Evolutionary conservation across 2,888 invertebrate species (phyloP).

Genomic region (Apantesis nais): DNA sequence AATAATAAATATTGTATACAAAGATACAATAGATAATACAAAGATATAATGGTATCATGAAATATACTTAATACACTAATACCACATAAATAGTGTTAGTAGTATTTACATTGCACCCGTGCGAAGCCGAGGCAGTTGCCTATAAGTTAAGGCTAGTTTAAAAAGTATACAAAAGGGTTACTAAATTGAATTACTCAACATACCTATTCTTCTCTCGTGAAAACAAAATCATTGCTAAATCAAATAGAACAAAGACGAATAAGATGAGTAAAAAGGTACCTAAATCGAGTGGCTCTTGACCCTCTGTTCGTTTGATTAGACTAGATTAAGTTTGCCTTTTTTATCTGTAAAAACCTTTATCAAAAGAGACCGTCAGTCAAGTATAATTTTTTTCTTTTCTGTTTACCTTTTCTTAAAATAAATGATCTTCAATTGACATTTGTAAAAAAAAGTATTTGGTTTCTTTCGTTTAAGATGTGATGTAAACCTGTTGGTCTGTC

Average conservation of each 20-base stretch:
- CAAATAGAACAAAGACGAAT: slow-evolving; percentile 8
- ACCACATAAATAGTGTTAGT: no score
- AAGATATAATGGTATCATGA: no score
- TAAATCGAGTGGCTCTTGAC: slow-evolving; percentile 15
- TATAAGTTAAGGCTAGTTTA: not conserved
- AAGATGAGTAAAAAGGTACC: slow-evolving; percentile 9
- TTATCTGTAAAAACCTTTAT: slow-evolving; percentile 34
- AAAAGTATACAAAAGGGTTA: not conserved
- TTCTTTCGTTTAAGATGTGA: not conserved
- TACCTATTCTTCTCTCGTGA: not conserved
- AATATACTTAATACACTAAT: no score
- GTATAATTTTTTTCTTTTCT: slow-evolving; percentile 28
- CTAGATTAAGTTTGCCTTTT: slow-evolving; percentile 35
- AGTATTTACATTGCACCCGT: no score
- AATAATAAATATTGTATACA: no score
- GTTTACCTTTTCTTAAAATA: slow-evolving; percentile 10
- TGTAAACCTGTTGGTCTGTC: no score
- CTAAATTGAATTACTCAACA: not conserved
- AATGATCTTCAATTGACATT: not conserved
- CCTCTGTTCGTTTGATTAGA: slow-evolving; percentile 20
- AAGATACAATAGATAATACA: no score
- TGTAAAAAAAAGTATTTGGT: not conserved
- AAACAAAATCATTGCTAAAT: slow-evolving; percentile 11
- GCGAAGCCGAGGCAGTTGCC: no score
- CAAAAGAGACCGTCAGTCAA: slow-evolving; percentile 30